These are phyloP conservation scores for Ryuthela nishihirai DNA, from an alignment of 2,888 invertebrate genomes.

Conservation along the genomic window DNA sequence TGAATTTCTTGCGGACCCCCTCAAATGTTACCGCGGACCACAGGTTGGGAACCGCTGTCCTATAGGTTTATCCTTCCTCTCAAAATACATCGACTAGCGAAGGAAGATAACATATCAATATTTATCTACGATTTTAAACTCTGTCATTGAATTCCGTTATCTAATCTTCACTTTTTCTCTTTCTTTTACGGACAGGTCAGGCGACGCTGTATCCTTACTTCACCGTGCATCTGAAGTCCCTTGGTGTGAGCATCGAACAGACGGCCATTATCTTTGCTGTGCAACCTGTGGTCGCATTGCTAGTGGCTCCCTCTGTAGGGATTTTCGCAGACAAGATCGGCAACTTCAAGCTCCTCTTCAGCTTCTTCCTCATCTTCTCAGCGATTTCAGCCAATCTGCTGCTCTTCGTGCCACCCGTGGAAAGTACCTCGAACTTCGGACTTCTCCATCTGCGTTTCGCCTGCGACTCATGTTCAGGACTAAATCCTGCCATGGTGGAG, in stretches of 20 bases:
- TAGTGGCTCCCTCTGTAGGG: conserved; percentile 73
- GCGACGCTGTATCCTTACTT: conserved; percentile 73
- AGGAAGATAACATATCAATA: too few relatives aligned
- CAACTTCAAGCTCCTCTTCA: conserved; percentile 64
- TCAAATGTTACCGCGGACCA: too few relatives aligned
- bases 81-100: too few relatives aligned
- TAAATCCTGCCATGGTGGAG: too few relatives aligned
- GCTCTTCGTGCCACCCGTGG: conserved; percentile 10
- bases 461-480: too few relatives aligned
- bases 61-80: too few relatives aligned
- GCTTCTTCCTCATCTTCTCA: conserved; percentile 21
- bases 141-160: too few relatives aligned
- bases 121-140: too few relatives aligned
- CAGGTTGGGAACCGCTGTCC: too few relatives aligned
- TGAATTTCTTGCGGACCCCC: too few relatives aligned
- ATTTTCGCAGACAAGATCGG: conserved; percentile 74
- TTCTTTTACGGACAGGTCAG: conserved; percentile 58
- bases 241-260: conserved; percentile 73
- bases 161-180: not conserved
- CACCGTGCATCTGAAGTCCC: conserved; percentile 73
- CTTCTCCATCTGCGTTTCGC: too few relatives aligned
- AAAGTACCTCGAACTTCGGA: too few relatives aligned
- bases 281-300: conserved; percentile 68
- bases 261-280: conserved; percentile 76
- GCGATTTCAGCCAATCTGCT: conserved; percentile 12